Evolutionary conservation across 2,797 vertebrate genomes (phyloP), one percentile per base, ranked within the genome.

Genomic region (Cuculus canorus): DNA sequence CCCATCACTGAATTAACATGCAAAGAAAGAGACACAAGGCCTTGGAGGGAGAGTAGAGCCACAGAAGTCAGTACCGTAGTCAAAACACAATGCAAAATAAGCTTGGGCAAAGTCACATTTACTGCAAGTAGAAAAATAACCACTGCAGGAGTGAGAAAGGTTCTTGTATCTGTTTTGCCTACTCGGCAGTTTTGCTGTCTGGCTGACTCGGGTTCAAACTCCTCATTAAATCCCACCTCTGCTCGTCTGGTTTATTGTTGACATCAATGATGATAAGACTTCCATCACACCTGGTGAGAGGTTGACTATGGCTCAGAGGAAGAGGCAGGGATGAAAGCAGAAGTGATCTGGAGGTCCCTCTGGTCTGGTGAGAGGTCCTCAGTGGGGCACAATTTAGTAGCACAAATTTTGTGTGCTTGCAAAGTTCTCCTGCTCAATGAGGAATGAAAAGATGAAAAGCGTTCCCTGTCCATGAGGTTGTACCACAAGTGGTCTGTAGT

Each of bases 261-360:
- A 37, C n/a, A 47, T 48, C 63, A 21, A 22, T 43, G 18, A 37
- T 9, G 59, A 28, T 69, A 73, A 48, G 18, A 13, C 8, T 41
- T 24, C 25, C 13, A 27, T n/a, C 0, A 1, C 16, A 79, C 37
- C 19, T 1, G 0, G 63, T 5, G 22, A 24, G 32, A 15, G 50
- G 14, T 25, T 41, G 70, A 35, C n/a, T 41, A 45, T 0, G 0
- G 47, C 50, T 83, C 32, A 25, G 23, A 37, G 13, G 41, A 72
- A 33, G 50, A 60, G 2, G 8, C 0, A 35, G 32, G 13, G 35
- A 27, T 37, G 45, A 76, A 82, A 76, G 37, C 18, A 89, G 82
- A 45, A 50, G 14, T 0, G 0, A 48, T 32, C 17, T n/a, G 70
- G 37, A 61, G 63, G 23, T 61, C 22, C 22, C 47, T 1, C 0